phyloP scores from a whole-genome alignment of 1,140 invertebrate species.

The Diorhabda sublineata region DNA sequence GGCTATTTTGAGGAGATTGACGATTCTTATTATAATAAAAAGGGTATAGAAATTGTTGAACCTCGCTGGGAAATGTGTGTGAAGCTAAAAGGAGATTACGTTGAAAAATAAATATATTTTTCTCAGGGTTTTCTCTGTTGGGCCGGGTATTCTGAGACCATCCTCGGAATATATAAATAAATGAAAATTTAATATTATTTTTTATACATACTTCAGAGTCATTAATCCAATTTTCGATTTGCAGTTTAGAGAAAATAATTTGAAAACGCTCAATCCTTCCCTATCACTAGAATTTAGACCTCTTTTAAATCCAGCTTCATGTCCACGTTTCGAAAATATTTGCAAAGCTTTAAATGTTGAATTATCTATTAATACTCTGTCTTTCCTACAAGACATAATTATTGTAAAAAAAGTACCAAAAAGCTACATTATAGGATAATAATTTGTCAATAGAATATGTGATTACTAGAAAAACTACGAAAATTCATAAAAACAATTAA shows the following conservation, averaged over 20 bases:
- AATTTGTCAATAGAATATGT: background rate
- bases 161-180: no score
- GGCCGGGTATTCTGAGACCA: no score
- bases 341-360: constrained; percentile 69
- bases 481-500: no score
- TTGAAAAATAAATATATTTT: no score
- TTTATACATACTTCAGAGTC: constrained; percentile 50
- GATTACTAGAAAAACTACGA: no score
- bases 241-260: constrained; percentile 64
- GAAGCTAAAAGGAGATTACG: no score
- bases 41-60: no score
- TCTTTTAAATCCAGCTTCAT: constrained; percentile 72
- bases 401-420: background rate
- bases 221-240: constrained; percentile 58
- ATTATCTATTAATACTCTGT: constrained; percentile 68
- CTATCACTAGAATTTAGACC: constrained; percentile 54
- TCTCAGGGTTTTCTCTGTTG: no score
- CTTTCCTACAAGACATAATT: constrained; percentile 49
- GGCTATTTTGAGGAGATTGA: no score
- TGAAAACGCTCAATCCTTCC: constrained; percentile 70
- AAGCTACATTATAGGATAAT: background rate
- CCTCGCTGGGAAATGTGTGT: no score
- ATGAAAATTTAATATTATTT: no score
- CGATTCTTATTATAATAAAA: no score
- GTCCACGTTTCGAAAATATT: constrained; percentile 68